Percentiles rank a stretch among this genome's conserved stretches.
phyloP scores from a whole-genome alignment of 1,140 invertebrate species.

The Caenorhabditis briggsae region DNA sequence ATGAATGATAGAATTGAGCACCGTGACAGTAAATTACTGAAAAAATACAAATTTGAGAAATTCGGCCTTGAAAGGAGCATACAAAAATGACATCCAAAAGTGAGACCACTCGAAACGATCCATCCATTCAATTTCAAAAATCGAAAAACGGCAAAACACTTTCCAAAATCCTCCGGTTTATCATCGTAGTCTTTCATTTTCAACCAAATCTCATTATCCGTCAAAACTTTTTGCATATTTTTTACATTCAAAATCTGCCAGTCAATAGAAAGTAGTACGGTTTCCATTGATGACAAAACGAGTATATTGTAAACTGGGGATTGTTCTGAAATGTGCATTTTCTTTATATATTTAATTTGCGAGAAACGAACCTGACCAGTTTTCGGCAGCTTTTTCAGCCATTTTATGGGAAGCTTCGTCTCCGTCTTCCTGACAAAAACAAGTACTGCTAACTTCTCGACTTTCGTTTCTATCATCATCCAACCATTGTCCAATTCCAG shows the following conservation, averaged over 20 bases:
- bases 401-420: not conserved
- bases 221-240: not conserved
- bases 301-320: not conserved
- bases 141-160: conserved; percentile 17
- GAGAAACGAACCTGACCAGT: not conserved
- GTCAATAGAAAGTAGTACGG: not conserved
- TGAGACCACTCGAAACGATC: conserved; percentile 18
- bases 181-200: conserved; percentile 1
- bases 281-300: conserved; percentile 32
- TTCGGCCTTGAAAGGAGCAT: not conserved
- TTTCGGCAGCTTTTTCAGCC: not conserved
- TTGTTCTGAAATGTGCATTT: not conserved
- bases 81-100: conserved; percentile 29
- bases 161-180: not conserved
- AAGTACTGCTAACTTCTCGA: not conserved
- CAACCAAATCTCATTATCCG: conserved; percentile 5
- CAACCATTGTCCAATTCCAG: conserved; percentile 40
- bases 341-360: not conserved
- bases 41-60: not conserved
- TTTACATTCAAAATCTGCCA: not conserved
- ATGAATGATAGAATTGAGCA: conserved; percentile 14
- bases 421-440: not conserved
- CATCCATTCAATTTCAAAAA: conserved; percentile 25
- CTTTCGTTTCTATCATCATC: conserved; percentile 24
- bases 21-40: conserved; percentile 38